A percentile compares a stretch with the other conserved stretches of the same genome.
phyloP scores from a whole-genome alignment of 2,113 vertebrate genomes.

The Atherinomorus stipes region DNA sequence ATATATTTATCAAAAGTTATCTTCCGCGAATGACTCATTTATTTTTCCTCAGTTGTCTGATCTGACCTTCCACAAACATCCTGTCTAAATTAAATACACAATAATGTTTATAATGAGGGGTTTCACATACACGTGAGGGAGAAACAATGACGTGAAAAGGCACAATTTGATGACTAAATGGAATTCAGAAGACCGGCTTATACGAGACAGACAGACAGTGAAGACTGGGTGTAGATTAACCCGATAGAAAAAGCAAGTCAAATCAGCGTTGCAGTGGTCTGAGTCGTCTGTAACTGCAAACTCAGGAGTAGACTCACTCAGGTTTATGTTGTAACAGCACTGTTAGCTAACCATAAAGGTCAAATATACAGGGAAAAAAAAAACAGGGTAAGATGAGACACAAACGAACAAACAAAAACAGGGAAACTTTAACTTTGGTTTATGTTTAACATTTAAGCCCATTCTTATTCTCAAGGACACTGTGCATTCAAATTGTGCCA shows the following conservation, averaged over 20 bases:
- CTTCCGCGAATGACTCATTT: accelerated
- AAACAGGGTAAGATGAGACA: neutral
- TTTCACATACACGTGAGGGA: accelerated
- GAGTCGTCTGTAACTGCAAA: no score
- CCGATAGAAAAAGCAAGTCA: slow-evolving; percentile 10
- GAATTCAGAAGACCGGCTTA: neutral
- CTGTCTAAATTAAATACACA: no score
- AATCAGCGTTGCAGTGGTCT: slow-evolving; percentile 18
- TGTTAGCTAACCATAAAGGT: neutral
- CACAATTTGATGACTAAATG: neutral
- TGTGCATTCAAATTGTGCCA: no score
- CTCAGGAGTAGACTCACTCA: no score
- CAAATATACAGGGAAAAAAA: no score
- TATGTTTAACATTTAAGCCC: slow-evolving; percentile 16
- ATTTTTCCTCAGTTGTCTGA: neutral
- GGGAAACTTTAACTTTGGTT: slow-evolving; percentile 7
- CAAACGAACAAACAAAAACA: no score
- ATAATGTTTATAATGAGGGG: neutral
- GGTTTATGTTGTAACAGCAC: neutral
- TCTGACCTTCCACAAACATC: neutral
- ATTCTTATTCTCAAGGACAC: neutral
- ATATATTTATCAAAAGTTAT: neutral
- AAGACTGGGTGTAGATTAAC: slow-evolving; percentile 40
- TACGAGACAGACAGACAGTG: neutral
- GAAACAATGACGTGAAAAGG: neutral